Evolutionary conservation across 2,113 vertebrate species (phyloP).

Genomic region (Craseonycteris thonglongyai): DNA sequence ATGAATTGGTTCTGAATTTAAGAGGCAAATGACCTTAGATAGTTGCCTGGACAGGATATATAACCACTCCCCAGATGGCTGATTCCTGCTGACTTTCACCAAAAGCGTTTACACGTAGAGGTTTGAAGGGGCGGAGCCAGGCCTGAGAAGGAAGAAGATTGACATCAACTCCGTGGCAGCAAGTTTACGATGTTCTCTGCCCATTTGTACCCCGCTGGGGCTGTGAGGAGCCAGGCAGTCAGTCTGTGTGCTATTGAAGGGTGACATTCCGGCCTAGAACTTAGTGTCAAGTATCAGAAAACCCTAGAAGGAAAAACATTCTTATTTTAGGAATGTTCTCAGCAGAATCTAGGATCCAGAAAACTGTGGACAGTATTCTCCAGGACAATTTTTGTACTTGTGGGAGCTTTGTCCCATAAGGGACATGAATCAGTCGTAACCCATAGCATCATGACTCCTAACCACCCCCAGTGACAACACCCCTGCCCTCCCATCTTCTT

Average conservation of each 20-base stretch:
- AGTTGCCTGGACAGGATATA: neutral
- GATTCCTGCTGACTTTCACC: neutral
- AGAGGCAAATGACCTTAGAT: neutral
- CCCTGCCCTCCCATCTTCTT: no score
- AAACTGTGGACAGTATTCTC: neutral
- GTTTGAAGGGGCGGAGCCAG: neutral
- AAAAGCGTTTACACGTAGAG: accelerated
- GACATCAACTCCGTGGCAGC: neutral
- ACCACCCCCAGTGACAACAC: accelerated
- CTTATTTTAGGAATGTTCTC: neutral
- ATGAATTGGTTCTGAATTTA: neutral
- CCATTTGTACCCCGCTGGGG: neutral
- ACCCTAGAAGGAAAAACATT: neutral
- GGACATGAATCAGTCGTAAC: neutral
- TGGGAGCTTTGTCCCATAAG: neutral
- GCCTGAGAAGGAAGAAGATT: neutral
- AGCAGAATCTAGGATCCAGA: neutral
- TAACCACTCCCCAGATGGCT: neutral
- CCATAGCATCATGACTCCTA: neutral
- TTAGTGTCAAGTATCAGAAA: neutral
- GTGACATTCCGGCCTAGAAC: neutral
- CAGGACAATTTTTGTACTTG: neutral
- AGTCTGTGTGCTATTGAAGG: neutral
- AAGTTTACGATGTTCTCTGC: neutral
- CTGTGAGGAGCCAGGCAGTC: neutral